A percentile compares a stretch with the other conserved stretches of the same genome.
These are phyloP conservation scores for Trogon surrucura DNA, from an alignment of 2,113 vertebrate species.

Conservation along the genomic window DNA sequence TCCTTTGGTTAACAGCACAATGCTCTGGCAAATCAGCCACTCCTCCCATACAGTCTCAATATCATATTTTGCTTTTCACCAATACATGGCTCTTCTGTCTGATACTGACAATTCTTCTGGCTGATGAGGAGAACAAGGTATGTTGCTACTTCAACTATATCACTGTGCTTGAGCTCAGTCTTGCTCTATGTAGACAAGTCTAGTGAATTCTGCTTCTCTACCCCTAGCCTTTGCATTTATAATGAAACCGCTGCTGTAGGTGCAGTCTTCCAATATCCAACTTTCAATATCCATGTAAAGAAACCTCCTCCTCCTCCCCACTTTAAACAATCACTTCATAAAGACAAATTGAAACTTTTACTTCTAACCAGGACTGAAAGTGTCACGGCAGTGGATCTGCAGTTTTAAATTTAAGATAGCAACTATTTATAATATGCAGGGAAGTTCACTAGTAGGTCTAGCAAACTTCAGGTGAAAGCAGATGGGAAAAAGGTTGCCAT, in stretches of 20 bases:
- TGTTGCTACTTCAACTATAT: not conserved
- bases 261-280: not conserved
- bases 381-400: not conserved
- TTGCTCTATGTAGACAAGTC: not conserved
- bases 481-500: constrained; percentile 6
- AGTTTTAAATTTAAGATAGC: not conserved
- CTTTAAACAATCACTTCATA: not conserved
- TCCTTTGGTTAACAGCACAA: not conserved
- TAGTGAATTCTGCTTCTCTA: not conserved
- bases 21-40: not conserved
- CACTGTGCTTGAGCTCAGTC: not conserved
- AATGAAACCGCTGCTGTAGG: not conserved
- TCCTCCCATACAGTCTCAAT: not conserved
- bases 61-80: not conserved
- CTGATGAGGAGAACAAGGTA: not conserved
- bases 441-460: constrained; percentile 9
- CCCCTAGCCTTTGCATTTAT: not conserved
- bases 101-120: not conserved
- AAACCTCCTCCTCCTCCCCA: not conserved
- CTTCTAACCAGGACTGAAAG: not conserved
- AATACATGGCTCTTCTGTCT: not conserved
- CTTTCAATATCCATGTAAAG: not conserved
- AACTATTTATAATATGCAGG: constrained; percentile 20
- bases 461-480: constrained; percentile 39
- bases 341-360: not conserved